These are phyloP conservation scores for Melanotus villosus DNA, from an alignment of 2,888 invertebrate genomes.

Conservation along the genomic window DNA sequence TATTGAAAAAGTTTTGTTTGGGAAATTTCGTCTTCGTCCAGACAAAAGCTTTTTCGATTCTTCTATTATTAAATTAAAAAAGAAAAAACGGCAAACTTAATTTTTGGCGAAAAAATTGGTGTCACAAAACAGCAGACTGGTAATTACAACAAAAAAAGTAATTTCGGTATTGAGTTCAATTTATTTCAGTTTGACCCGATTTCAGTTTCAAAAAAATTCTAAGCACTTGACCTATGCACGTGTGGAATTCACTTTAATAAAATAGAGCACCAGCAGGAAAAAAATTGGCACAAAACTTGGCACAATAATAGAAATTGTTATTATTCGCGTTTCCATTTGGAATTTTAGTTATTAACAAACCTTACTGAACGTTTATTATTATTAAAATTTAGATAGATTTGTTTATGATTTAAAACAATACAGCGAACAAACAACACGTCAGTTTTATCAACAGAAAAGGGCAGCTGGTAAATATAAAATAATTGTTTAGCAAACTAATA, in stretches of 20 bases:
- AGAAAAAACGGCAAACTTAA: no score
- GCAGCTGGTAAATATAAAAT: background rate
- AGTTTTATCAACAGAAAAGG: background rate
- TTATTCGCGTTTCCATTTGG: background rate
- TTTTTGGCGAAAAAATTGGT: no score
- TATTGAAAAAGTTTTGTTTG: no score
- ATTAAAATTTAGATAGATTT: background rate
- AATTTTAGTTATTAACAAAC: no score
- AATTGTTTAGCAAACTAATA: background rate
- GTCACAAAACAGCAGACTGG: no score
- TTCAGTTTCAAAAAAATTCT: background rate
- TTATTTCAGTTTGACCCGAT: no score
- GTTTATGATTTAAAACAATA: background rate
- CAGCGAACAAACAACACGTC: background rate
- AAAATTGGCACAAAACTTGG: constrained; percentile 10
- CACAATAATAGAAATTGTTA: constrained; percentile 5
- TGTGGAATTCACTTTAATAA: background rate
- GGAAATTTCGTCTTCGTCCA: no score
- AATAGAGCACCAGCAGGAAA: background rate
- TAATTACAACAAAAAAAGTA: no score
- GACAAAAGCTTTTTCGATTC: no score
- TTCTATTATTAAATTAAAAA: no score
- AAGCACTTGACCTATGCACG: constrained; percentile 16
- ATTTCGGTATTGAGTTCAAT: no score
- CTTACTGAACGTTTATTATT: background rate